Percentiles rank a stretch among this genome's conserved stretches.
Conservation (phyloP, 2,113 vertebrate genomes). For the Pao palembangensis region DNA sequence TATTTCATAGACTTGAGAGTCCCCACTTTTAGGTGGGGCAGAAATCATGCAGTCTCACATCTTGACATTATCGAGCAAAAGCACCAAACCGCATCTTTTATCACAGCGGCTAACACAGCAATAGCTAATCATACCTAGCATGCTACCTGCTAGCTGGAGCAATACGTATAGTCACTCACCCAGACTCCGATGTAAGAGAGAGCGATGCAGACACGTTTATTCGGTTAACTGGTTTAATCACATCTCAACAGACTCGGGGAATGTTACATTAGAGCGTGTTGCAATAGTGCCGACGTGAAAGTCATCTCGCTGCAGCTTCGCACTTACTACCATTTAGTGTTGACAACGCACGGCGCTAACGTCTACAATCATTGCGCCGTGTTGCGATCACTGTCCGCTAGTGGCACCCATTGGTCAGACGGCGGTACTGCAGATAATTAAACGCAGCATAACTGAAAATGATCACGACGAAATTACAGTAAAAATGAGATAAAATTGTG, state of each 20-base stretch:
- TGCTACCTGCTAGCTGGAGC: conserved; percentile 8
- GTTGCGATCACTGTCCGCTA: rapidly evolving
- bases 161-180: conserved; percentile 53
- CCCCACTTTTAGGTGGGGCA: too few species aligned
- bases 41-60: too few species aligned
- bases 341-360: conserved; percentile 46
- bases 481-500: too few species aligned
- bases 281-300: conserved; percentile 18
- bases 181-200: conserved; percentile 15
- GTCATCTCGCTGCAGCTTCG: conserved; percentile 55
- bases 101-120: conserved; percentile 22
- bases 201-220: background rate
- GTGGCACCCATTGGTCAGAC: conserved; percentile 29
- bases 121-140: conserved; percentile 26
- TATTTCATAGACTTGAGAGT: too few species aligned
- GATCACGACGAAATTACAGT: too few species aligned
- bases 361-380: conserved; percentile 28
- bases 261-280: conserved; percentile 15
- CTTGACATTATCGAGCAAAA: too few species aligned
- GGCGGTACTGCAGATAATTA: background rate
- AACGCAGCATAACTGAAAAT: background rate
- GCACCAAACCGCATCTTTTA: background rate
- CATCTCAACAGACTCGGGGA: conserved; percentile 28
- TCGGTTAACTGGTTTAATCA: conserved; percentile 32
- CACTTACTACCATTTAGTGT: conserved; percentile 39